Conservation (phyloP, 2,888 invertebrate species). For the Drosophila antonietae region DNA sequence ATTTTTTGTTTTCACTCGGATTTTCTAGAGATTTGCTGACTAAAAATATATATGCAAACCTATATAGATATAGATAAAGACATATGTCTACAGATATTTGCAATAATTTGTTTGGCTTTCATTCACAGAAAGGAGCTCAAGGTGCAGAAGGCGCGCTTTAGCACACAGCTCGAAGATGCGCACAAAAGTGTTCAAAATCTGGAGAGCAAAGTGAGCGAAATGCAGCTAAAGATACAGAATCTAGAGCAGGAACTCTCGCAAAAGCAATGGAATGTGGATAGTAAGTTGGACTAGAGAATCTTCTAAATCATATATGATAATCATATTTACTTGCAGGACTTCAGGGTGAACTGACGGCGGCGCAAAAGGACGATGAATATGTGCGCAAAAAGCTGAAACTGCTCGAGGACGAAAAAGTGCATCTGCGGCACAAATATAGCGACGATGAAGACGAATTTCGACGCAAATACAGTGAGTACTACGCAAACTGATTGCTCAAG, state of each 20-base stretch:
- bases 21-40: conserved; percentile 55
- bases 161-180: conserved; percentile 83
- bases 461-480: conserved; percentile 80
- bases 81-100: conserved; percentile 1
- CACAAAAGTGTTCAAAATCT: conserved; percentile 81
- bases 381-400: conserved; percentile 83
- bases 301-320: too few species aligned
- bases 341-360: conserved; percentile 83
- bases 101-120: conserved; percentile 36
- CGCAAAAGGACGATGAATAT: conserved; percentile 84
- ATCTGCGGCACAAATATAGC: conserved; percentile 81
- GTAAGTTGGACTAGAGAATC: conserved; percentile 65
- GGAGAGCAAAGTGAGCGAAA: conserved; percentile 81
- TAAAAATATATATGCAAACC: conserved; percentile 32
- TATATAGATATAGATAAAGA: not conserved
- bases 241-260: conserved; percentile 83
- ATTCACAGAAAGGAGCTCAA: conserved; percentile 83
- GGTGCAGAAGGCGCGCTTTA: conserved; percentile 82
- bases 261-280: conserved; percentile 84
- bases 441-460: conserved; percentile 83
- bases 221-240: conserved; percentile 83
- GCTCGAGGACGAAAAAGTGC: conserved; percentile 83
- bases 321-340: conserved; percentile 73
- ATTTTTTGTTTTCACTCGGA: conserved; percentile 49
- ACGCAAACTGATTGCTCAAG: too few species aligned